phyloP scores from a whole-genome alignment of 2,113 vertebrate species.

The Mola mola region DNA sequence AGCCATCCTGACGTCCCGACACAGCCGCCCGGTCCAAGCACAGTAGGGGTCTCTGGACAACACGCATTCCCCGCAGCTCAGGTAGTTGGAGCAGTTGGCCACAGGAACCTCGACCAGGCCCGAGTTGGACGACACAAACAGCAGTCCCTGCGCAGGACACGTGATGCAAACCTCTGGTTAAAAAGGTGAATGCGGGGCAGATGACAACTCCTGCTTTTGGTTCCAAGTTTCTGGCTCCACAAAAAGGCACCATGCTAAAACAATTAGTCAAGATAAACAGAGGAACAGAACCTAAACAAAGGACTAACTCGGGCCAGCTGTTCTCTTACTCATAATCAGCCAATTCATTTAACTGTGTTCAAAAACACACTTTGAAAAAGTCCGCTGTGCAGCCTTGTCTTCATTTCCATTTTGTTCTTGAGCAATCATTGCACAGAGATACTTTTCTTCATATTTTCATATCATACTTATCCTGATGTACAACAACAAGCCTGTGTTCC shows the following conservation, averaged over 20 bases:
- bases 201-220: conserved; percentile 32
- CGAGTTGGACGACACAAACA: conserved; percentile 86
- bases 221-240: conserved; percentile 14
- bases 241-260: conserved; percentile 19
- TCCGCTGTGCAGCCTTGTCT: not conserved
- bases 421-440: no score
- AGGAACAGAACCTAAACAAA: conserved; percentile 35
- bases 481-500: not conserved
- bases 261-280: conserved; percentile 47
- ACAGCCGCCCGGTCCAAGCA: conserved; percentile 85
- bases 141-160: conserved; percentile 80
- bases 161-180: no score
- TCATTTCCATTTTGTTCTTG: not conserved
- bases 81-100: conserved; percentile 91
- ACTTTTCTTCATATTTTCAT: not conserved
- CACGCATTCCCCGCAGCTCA: conserved; percentile 91
- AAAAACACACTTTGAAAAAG: conserved; percentile 15
- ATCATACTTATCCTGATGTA: not conserved
- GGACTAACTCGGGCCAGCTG: conserved; percentile 47
- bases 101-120: conserved; percentile 88
- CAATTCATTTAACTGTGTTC: conserved; percentile 18
- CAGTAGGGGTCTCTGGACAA: conserved; percentile 93
- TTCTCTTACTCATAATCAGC: conserved; percentile 29
- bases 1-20: conserved; percentile 76
- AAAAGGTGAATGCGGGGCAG: no score